phyloP scores from a whole-genome alignment of 2,888 invertebrate species.

The Trileptium ribeirensis region DNA sequence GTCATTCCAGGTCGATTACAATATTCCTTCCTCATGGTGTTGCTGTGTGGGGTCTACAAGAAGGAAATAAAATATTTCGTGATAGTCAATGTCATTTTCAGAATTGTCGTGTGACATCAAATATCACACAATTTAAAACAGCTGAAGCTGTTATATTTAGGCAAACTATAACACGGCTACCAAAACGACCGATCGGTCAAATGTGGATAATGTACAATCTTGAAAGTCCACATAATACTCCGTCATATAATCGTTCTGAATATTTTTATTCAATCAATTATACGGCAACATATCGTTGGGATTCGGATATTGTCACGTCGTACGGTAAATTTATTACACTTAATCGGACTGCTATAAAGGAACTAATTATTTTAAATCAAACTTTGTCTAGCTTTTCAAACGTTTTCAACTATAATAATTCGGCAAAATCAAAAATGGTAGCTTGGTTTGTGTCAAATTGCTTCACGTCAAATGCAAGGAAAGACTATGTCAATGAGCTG shows the following conservation, averaged over 20 bases:
- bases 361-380: too few relatives aligned
- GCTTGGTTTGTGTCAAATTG: constrained; percentile 99
- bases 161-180: background rate
- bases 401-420: too few relatives aligned
- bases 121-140: background rate
- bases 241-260: constrained; percentile 45
- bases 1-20: background rate
- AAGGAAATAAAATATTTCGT: background rate
- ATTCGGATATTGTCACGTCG: constrained; percentile 90
- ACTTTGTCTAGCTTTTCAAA: background rate
- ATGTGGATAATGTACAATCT: constrained; percentile 86
- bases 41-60: background rate
- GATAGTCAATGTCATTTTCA: background rate
- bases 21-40: background rate
- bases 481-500: constrained; percentile 76
- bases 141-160: background rate
- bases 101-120: background rate
- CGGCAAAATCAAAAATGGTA: constrained; percentile 57
- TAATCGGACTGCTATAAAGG: background rate
- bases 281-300: constrained; percentile 89
- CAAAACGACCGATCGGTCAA: constrained; percentile 44
- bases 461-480: constrained; percentile 77
- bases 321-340: constrained; percentile 83
- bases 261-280: constrained; percentile 78
- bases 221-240: constrained; percentile 91